A percentile compares a stretch with the other conserved stretches of the same genome.
These are phyloP conservation scores for Patella vulgata DNA, from an alignment of 1,140 invertebrate species.

Conservation along the genomic window DNA sequence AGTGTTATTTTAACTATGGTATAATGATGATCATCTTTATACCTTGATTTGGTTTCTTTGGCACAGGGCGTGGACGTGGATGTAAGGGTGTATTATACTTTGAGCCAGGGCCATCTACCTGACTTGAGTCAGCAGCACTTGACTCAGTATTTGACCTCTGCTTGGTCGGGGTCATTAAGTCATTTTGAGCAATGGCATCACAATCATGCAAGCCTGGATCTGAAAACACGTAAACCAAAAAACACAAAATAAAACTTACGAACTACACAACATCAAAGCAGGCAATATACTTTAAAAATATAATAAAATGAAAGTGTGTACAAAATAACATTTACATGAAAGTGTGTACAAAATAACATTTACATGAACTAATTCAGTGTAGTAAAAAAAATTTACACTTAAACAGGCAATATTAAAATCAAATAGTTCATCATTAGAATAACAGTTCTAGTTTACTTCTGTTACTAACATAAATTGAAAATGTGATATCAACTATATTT, in stretches of 20 bases:
- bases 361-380: too few relatives aligned
- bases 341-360: slow-evolving; percentile 1
- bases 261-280: slow-evolving; percentile 1
- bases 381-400: too few relatives aligned
- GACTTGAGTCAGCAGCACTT: slow-evolving; percentile 22
- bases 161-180: slow-evolving; percentile 27
- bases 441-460: too few relatives aligned
- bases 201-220: slow-evolving; percentile 31
- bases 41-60: slow-evolving; percentile 45
- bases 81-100: slow-evolving; percentile 40
- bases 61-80: slow-evolving; percentile 46
- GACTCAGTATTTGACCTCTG: slow-evolving; percentile 41
- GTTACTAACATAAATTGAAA: too few relatives aligned
- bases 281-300: not conserved
- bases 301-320: slow-evolving; percentile 11
- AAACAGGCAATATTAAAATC: too few relatives aligned
- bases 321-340: slow-evolving; percentile 3
- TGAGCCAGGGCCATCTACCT: slow-evolving; percentile 17
- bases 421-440: too few relatives aligned
- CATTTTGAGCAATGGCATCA: slow-evolving; percentile 18
- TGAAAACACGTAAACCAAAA: slow-evolving; percentile 30
- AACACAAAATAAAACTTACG: slow-evolving; percentile 11
- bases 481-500: too few relatives aligned
- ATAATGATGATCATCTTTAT: too few relatives aligned
- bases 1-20: too few relatives aligned